Conservation (phyloP, 2,797 vertebrate species). For the Spinus pinus region DNA sequence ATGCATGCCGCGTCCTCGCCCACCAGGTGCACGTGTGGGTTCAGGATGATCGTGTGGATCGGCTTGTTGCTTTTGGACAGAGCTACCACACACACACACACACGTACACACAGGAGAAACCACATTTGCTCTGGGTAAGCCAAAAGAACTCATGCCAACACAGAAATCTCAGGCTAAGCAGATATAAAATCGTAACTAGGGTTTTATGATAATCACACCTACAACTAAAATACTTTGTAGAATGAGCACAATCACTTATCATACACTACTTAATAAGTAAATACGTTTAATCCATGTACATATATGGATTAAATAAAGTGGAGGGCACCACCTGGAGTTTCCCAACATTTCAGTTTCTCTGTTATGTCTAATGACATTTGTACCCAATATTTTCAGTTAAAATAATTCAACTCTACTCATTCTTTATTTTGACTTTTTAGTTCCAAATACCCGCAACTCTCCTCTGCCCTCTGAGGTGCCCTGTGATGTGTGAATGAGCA, state of each 20-base stretch:
- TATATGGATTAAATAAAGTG: neutral
- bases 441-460: neutral
- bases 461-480: neutral
- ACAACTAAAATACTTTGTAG: neutral
- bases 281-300: neutral
- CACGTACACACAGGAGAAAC: neutral
- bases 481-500: neutral
- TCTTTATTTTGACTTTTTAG: neutral
- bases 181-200: neutral
- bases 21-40: constrained; percentile 95
- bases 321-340: neutral
- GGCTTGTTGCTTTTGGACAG: constrained; percentile 88
- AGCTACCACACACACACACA: constrained; percentile 71
- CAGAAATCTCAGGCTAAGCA: neutral
- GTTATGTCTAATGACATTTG: neutral
- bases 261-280: neutral
- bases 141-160: neutral
- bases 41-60: constrained; percentile 96
- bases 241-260: neutral
- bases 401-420: neutral
- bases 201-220: neutral
- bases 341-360: neutral
- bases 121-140: neutral
- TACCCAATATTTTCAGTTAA: neutral
- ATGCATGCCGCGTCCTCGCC: constrained; percentile 96